phyloP scores from a whole-genome alignment of 2,888 invertebrate species.

The Callyntrura sp. region DNA sequence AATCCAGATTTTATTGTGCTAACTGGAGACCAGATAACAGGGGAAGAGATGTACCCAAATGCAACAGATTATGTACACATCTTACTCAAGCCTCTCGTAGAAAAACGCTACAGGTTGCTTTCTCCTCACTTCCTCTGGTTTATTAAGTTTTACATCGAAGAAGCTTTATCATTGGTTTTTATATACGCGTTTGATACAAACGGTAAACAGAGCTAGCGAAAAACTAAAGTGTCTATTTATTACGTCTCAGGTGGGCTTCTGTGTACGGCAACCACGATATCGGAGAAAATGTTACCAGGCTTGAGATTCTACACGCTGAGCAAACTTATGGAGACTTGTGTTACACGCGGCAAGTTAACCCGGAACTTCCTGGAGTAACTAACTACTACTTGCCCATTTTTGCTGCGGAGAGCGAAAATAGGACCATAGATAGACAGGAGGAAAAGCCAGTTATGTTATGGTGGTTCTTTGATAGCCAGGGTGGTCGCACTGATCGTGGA shows the following conservation, averaged over 20 bases:
- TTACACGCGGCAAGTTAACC: slow-evolving; percentile 67
- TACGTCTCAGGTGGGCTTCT: slow-evolving; percentile 79
- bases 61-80: slow-evolving; percentile 75
- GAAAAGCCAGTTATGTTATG: slow-evolving; percentile 74
- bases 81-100: slow-evolving; percentile 72
- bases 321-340: slow-evolving; percentile 70
- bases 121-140: too few species aligned
- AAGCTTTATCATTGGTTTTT: too few species aligned
- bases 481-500: slow-evolving; percentile 73
- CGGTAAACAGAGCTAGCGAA: too few species aligned
- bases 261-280: slow-evolving; percentile 80
- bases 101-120: slow-evolving; percentile 64
- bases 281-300: slow-evolving; percentile 78
- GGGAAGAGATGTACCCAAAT: slow-evolving; percentile 78
- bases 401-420: background rate
- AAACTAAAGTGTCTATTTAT: too few species aligned
- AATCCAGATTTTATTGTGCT: slow-evolving; percentile 76
- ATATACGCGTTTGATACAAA: too few species aligned
- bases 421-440: background rate
- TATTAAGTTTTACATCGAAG: too few species aligned
- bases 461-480: slow-evolving; percentile 80
- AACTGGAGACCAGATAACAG: slow-evolving; percentile 79
- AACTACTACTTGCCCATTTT: slow-evolving; percentile 79
- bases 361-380: slow-evolving; percentile 70
- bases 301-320: slow-evolving; percentile 70